Conservation (phyloP, 1,140 invertebrate species). For the Nebria ingens region DNA sequence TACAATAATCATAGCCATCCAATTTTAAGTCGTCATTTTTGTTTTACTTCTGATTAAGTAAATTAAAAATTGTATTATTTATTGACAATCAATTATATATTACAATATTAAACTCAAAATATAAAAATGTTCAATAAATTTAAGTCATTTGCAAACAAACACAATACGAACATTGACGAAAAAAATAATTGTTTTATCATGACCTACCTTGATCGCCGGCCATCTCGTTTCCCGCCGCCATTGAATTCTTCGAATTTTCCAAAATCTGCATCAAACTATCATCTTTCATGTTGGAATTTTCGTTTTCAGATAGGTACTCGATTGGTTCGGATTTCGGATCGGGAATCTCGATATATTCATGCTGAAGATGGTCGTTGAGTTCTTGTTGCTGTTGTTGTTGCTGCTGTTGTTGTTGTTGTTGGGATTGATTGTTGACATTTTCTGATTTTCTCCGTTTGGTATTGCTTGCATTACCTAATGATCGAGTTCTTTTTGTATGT, state of each 20-base stretch:
- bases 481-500: background rate
- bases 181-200: too few species aligned
- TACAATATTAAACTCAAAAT: too few species aligned
- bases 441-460: background rate
- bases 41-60: too few species aligned
- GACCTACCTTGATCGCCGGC: constrained; percentile 6
- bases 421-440: background rate
- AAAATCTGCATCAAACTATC: background rate
- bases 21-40: too few species aligned
- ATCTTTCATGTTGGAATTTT: background rate
- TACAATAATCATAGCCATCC: too few species aligned
- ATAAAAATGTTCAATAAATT: background rate
- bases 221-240: background rate
- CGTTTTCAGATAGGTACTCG: background rate
- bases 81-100: too few species aligned
- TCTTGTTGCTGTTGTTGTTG: background rate
- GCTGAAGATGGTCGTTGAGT: background rate
- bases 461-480: background rate
- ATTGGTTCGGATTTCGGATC: background rate
- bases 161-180: too few species aligned
- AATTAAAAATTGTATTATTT: too few species aligned
- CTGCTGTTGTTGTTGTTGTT: too few species aligned
- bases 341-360: background rate
- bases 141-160: too few species aligned
- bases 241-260: background rate